A percentile compares a stretch with the other conserved stretches of the same genome.
Conservation (phyloP, 2,888 invertebrate genomes). For the Trilocha varians region DNA sequence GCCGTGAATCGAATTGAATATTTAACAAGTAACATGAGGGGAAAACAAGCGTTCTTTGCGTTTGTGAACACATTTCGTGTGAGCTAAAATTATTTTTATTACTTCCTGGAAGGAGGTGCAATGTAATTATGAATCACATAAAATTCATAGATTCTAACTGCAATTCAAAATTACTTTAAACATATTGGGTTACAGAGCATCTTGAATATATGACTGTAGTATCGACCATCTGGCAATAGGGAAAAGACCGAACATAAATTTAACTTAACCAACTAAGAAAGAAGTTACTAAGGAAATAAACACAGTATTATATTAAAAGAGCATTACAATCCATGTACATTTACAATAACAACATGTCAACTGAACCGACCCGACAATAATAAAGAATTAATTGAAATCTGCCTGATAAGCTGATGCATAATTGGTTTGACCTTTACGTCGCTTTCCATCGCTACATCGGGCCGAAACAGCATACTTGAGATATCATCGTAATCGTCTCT, state of each 20-base stretch:
- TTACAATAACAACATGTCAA: neutral
- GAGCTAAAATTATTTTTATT: slow-evolving; percentile 17
- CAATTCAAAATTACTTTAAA: too few species aligned
- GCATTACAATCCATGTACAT: neutral
- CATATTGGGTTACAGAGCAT: too few species aligned
- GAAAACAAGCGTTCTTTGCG: slow-evolving; percentile 28
- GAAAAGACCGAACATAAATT: too few species aligned
- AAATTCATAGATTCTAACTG: too few species aligned
- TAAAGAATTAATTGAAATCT: slow-evolving; percentile 4
- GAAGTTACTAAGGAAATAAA: too few species aligned
- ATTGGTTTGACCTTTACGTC: slow-evolving; percentile 23
- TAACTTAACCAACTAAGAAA: too few species aligned
- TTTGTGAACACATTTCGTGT: slow-evolving; percentile 10
- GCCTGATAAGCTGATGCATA: slow-evolving; percentile 15
- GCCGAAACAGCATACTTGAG: slow-evolving; percentile 15
- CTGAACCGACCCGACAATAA: neutral
- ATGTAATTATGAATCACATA: neutral
- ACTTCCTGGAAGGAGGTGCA: slow-evolving; percentile 15
- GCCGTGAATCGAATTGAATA: slow-evolving; percentile 46
- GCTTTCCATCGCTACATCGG: slow-evolving; percentile 20
- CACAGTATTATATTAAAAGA: slow-evolving; percentile 1
- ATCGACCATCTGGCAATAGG: too few species aligned
- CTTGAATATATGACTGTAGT: too few species aligned
- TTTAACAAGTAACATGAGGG: slow-evolving; percentile 35
- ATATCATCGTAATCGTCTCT: slow-evolving; percentile 22